Base-by-base conservation (phyloP, 2,888 invertebrate species). In the Steinernema scapterisci region DNA sequence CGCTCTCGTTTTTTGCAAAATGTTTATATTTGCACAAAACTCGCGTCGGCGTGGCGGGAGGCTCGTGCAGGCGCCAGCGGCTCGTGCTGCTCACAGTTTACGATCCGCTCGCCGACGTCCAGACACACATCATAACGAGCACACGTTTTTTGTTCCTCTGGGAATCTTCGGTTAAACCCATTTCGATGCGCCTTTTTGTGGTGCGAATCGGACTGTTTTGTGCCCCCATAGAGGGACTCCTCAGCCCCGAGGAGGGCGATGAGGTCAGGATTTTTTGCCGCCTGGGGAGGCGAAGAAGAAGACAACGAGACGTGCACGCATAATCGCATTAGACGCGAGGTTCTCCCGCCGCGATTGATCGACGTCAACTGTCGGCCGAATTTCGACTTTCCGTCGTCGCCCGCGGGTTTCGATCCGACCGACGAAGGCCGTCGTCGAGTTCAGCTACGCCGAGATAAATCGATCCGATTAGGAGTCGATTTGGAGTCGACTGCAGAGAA, bases 311-410 rank as follows among this genome's bases (percentile, higher is more conserved):
- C 38, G 9, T 6, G 38, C 38, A 38, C 38, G 38, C 27, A 31
- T 63, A 63, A 63, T 63, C 63, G 63, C 63, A 31, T 63, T 63
- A 63, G 54, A 13, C 54, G 54, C 25, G 54, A 16, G 25, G 63
- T 63, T 63, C 63, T 63, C 63, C 27, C 27, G 38, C 38, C 23
- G 63, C 63, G 63, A 63, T 63, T 63, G 63, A 63, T 63, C 63
- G 63, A 11, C 23, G 63, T 11, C 63, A 27, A 27, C 31, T 38
- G 25, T 16, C 25, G 27, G 13, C 27, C 27, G 63, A 31, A 31
- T 7, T 63, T 27, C 19, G 63, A 48, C 48, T 48, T 19, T 27
- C 27, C 11, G 25, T 25, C n/a, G n/a, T 51, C 54, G 54, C 54
- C 27, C 31, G 38, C 6, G 31, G 38, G 63, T n/a, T 27, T 63